Evolutionary conservation across 2,888 invertebrate species (phyloP).

Genomic region (Bhutanitis thaidina): DNA sequence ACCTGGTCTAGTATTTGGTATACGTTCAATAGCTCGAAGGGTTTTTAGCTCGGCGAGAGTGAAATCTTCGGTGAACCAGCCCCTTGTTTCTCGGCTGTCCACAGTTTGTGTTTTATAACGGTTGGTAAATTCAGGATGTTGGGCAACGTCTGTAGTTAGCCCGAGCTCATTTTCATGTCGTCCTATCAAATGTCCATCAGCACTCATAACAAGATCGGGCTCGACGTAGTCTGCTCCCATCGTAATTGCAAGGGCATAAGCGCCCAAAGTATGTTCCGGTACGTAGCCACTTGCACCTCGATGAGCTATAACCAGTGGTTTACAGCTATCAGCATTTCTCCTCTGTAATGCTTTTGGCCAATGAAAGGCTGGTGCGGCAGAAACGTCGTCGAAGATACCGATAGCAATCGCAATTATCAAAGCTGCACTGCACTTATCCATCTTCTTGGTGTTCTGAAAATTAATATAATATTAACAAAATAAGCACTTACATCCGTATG

Average conservation of each 20-base stretch:
- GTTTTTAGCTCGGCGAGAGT: conserved; percentile 65
- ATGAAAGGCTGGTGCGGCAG: conserved; percentile 23
- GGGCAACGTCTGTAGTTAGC: conserved; percentile 54
- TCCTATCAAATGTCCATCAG: conserved; percentile 60
- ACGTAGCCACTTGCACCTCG: conserved; percentile 68
- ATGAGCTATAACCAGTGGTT: conserved; percentile 60
- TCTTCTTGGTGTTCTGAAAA: neutral
- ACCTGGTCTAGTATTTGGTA: conserved; percentile 56
- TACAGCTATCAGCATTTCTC: conserved; percentile 42
- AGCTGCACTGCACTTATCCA: neutral
- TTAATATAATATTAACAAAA: too few species aligned
- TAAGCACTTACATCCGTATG: too few species aligned
- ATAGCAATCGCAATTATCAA: conserved; percentile 2
- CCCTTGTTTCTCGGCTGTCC: conserved; percentile 47
- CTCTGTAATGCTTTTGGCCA: conserved; percentile 4
- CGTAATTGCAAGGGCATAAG: conserved; percentile 63
- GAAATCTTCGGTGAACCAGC: conserved; percentile 72
- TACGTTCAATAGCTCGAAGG: conserved; percentile 58
- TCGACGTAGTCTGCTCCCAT: conserved; percentile 70
- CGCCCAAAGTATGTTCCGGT: conserved; percentile 67
- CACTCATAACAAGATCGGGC: conserved; percentile 67
- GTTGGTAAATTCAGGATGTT: conserved; percentile 53
- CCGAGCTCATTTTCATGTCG: conserved; percentile 66
- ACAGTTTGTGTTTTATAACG: conserved; percentile 53
- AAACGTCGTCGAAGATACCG: conserved; percentile 15